A percentile compares a stretch with the other conserved stretches of the same genome.
Evolutionary conservation across 1,140 invertebrate species (phyloP).

Genomic region (Pteromalus puparum): DNA sequence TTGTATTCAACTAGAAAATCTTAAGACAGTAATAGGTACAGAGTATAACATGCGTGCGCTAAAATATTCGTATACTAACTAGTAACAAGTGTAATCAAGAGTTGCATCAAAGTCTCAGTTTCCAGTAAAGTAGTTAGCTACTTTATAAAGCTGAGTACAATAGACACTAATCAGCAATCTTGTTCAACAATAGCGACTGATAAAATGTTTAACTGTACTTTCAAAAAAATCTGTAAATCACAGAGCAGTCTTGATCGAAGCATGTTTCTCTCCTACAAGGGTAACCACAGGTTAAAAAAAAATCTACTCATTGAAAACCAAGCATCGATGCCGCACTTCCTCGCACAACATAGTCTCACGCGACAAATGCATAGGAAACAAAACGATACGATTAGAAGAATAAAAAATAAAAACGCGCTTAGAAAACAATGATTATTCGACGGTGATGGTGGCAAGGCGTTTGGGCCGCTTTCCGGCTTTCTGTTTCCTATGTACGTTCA

Average conservation of each 20-base stretch:
- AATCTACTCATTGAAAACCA: not conserved
- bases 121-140: not conserved
- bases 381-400: conserved; percentile 22
- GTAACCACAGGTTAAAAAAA: not conserved
- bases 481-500: conserved; percentile 63
- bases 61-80: not conserved
- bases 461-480: conserved; percentile 64
- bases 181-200: not conserved
- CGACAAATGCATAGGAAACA: conserved; percentile 19
- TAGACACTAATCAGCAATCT: not conserved
- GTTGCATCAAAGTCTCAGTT: not conserved
- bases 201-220: not conserved
- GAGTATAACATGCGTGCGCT: not conserved
- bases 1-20: not conserved
- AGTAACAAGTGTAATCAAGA: not conserved
- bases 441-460: conserved; percentile 57
- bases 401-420: conserved; percentile 51
- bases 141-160: no score
- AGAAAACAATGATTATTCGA: conserved; percentile 57
- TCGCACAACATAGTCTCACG: not conserved
- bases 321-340: conserved; percentile 25
- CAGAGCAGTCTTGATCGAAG: not conserved
- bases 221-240: not conserved
- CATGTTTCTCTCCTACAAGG: not conserved
- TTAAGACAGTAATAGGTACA: not conserved